Conservation (phyloP, 2,113 vertebrate species). For the Cavia aperea region DNA sequence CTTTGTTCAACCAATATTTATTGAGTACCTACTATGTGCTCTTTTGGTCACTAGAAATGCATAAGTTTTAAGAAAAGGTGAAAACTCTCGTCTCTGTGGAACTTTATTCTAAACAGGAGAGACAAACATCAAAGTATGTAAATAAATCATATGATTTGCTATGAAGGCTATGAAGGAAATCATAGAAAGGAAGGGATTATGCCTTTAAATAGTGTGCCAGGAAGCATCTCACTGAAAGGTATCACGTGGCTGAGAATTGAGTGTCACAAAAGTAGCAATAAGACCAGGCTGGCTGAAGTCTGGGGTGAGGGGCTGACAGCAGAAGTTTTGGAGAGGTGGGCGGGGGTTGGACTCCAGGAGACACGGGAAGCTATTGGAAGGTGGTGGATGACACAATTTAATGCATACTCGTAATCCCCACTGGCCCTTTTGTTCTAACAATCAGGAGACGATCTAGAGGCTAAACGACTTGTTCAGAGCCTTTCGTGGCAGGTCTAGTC, state of each 20-base stretch:
- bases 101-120: not conserved
- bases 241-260: not conserved
- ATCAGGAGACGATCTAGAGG: not conserved
- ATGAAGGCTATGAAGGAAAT: not conserved
- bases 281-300: not conserved
- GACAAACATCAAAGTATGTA: not conserved
- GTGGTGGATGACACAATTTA: not conserved
- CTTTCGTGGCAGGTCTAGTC: not conserved
- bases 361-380: not conserved
- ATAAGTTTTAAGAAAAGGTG: not conserved
- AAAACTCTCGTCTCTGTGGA: not conserved
- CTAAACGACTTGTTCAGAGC: not conserved
- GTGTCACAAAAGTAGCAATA: not conserved
- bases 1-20: not conserved
- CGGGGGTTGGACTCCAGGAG: not conserved
- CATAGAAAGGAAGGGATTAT: not conserved
- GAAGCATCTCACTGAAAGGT: not conserved
- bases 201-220: not conserved
- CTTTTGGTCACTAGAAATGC: not conserved
- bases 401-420: not conserved
- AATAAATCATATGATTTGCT: not conserved
- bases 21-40: not conserved
- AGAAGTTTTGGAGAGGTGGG: too few relatives aligned
- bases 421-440: not conserved
- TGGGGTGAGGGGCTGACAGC: not conserved